phyloP scores from a whole-genome alignment of 2,113 vertebrate species.

The Rafetus swinhoei region DNA sequence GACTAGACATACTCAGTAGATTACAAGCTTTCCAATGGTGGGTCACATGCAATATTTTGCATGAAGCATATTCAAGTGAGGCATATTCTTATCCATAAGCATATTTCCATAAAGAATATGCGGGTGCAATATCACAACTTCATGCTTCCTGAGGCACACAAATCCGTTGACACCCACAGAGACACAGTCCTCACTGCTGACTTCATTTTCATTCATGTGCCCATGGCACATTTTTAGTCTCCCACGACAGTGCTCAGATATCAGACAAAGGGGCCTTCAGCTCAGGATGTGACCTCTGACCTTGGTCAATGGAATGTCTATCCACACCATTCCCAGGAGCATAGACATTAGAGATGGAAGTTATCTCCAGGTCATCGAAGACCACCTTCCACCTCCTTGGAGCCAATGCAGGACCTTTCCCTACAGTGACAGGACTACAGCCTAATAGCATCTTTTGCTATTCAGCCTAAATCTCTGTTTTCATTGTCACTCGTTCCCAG shows the following conservation, averaged over 20 bases:
- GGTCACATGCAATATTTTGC: too few relatives aligned
- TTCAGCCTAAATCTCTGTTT: not conserved
- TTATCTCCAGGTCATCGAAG: not conserved
- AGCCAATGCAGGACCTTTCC: not conserved
- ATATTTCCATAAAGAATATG: too few relatives aligned
- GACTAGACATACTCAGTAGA: too few relatives aligned
- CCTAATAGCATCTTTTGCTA: too few relatives aligned
- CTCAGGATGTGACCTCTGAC: not conserved
- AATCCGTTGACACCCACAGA: not conserved
- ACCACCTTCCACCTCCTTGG: not conserved
- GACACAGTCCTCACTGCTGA: constrained; percentile 19
- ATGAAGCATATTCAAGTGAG: too few relatives aligned
- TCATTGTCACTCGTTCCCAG: not conserved
- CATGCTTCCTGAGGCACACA: not conserved
- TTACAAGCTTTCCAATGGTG: too few relatives aligned
- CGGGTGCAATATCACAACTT: not conserved
- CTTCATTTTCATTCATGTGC: constrained; percentile 36
- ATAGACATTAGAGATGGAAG: not conserved
- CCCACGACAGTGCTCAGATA: not conserved
- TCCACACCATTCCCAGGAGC: not conserved
- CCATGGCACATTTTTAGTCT: not conserved
- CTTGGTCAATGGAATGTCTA: not conserved
- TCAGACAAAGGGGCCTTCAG: not conserved
- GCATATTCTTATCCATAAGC: too few relatives aligned
- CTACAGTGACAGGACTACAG: not conserved